Evolutionary conservation across 2,113 vertebrate genomes (phyloP).

Genomic region (Ammodytes marinus): DNA sequence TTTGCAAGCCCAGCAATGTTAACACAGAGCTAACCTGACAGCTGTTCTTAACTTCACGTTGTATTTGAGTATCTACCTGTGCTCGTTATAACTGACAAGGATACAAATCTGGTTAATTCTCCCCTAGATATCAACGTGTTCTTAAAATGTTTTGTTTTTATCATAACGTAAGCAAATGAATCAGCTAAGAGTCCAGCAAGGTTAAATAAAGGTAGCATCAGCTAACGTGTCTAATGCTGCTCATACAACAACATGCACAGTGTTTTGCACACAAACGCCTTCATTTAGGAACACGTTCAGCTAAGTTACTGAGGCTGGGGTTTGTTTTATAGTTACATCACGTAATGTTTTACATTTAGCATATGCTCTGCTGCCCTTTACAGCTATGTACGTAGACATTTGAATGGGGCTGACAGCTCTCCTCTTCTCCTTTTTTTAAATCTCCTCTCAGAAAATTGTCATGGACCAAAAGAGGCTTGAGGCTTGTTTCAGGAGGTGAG

Average conservation of each 20-base stretch:
- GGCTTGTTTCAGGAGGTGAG: constrained; percentile 83
- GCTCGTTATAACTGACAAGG: not conserved
- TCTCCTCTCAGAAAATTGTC: constrained; percentile 72
- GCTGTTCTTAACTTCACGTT: not conserved
- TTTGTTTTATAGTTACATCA: too few relatives aligned
- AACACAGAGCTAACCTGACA: not conserved
- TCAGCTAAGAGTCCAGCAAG: constrained; percentile 48
- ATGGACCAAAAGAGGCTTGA: constrained; percentile 80
- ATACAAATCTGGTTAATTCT: fast-evolving
- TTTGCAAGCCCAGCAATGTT: not conserved
- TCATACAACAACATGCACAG: not conserved
- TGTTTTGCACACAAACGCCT: not conserved
- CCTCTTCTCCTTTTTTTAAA: not conserved
- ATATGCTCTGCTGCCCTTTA: constrained; percentile 13
- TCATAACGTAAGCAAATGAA: not conserved
- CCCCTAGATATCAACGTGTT: fast-evolving
- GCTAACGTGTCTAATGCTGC: constrained; percentile 24
- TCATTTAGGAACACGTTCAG: not conserved
- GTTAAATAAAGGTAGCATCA: constrained; percentile 68
- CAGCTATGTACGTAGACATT: not conserved
- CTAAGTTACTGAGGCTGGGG: not conserved
- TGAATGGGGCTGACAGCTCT: not conserved
- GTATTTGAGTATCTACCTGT: not conserved
- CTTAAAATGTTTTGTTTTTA: not conserved
- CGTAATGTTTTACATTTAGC: not conserved